Base-by-base conservation (phyloP, 2,113 vertebrate genomes). In the Ondatra zibethicus region DNA sequence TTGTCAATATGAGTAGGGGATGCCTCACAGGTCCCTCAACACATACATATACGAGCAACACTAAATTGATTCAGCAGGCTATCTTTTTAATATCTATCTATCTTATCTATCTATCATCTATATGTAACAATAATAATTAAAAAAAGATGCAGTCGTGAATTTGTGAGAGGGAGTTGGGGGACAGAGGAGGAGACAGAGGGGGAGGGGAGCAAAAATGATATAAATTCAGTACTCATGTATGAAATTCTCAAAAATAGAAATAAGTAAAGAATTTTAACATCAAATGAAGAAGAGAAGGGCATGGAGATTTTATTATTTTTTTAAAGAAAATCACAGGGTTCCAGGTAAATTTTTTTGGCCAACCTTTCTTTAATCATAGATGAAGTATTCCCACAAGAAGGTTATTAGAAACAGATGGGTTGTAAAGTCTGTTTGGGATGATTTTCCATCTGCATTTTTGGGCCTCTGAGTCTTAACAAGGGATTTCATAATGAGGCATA, bases 391-490 rank as follows among this genome's bases (percentile, higher is more conserved):
- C 94, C 42, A 16, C 31, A 82, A 92, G 72, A 94, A 91, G 13
- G 77, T 14, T 80, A 84, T 89, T 80, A 78, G 68, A 89, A 88
- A 88, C 90, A 85, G 92, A 88, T 93, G 92, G 88, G 33, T 39
- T 72, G 14, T 52, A 76, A 85, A 93, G 80, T 92, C 75, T 87
- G 27, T 31, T 89, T n/a, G 90, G 72, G 80, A 89, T 84, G 72
- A 78, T 92, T 89, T 86, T 58, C 75, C 66, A n/a, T 95, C 78
- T 97, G 63, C 68, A 87, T 55, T 72, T 96, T 89, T 39, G 47
- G 61, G 91, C 76, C 91, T 86, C 11, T 58, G 96, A 52, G 36
- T 7, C 73, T 88, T 95, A 78, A 14, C 1, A 36, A 91, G 31
- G 88, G 91, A 92, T 91, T 77, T 90, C 29, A 72, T 0, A 7